These are phyloP conservation scores for Conger conger DNA, from an alignment of 2,113 vertebrate species.

Conservation along the genomic window DNA sequence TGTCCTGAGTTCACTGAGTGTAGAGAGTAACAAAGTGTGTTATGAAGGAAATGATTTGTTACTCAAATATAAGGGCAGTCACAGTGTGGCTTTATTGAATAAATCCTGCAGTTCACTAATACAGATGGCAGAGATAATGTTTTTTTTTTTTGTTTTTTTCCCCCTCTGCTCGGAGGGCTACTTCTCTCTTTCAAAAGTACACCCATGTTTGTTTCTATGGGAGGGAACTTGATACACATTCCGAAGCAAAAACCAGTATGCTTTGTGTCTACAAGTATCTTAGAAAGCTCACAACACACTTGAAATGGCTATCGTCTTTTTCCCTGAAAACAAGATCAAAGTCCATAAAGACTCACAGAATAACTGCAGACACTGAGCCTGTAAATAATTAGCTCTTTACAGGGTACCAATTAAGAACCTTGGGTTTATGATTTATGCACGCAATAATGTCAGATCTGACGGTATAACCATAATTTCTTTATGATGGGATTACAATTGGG, in stretches of 20 bases:
- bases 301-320: not conserved
- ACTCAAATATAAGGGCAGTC: not conserved
- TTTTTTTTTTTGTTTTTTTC: not conserved
- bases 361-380: not conserved
- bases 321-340: constrained; percentile 5
- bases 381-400: constrained; percentile 11
- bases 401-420: not conserved
- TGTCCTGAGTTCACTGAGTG: not conserved
- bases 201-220: not conserved
- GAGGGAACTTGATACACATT: not conserved
- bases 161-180: not conserved
- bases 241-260: not conserved
- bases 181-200: not conserved
- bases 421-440: not conserved
- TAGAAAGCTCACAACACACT: not conserved
- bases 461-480: not conserved
- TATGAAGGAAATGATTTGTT: not conserved
- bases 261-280: not conserved
- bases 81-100: not conserved
- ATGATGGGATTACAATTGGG: not conserved
- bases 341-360: constrained; percentile 7
- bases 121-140: not conserved
- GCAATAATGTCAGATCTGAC: not conserved
- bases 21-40: not conserved
- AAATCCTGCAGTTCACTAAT: not conserved